Evolutionary conservation across 2,888 invertebrate species (phyloP).

Genomic region (Drosophila leonis): DNA sequence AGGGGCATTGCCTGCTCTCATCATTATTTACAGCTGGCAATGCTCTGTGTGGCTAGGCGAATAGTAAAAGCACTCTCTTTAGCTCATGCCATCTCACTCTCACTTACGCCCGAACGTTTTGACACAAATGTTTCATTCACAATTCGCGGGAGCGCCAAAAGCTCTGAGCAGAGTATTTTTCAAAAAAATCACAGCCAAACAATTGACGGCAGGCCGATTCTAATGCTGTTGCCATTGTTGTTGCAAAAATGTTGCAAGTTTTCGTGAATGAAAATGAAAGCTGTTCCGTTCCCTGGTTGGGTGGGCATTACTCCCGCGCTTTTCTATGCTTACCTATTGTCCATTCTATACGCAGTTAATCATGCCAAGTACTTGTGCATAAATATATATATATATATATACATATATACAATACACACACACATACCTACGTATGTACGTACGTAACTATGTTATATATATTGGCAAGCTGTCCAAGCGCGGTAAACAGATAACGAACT

Average conservation of each 20-base stretch:
- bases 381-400: conserved; percentile 59
- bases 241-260: conserved; percentile 56
- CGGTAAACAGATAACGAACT: conserved; percentile 61
- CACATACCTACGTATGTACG: background rate
- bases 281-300: conserved; percentile 38
- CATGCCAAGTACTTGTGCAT: conserved; percentile 55
- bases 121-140: conserved; percentile 64
- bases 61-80: conserved; percentile 65
- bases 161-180: conserved; percentile 58
- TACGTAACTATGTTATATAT: conserved; percentile 55
- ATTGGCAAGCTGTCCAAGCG: conserved; percentile 61
- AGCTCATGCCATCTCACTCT: conserved; percentile 7
- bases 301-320: conserved; percentile 47
- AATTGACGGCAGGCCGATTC: conserved; percentile 7
- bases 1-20: conserved; percentile 39
- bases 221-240: conserved; percentile 13
- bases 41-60: conserved; percentile 31
- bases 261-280: conserved; percentile 77
- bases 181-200: conserved; percentile 57
- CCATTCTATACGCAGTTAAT: conserved; percentile 48
- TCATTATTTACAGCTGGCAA: conserved; percentile 58
- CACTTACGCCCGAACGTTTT: conserved; percentile 1
- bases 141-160: conserved; percentile 69
- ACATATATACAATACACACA: conserved; percentile 38
- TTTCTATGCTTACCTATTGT: conserved; percentile 50